Conservation (phyloP, 2,797 vertebrate species). For the Pseudopleuronectes americanus region DNA sequence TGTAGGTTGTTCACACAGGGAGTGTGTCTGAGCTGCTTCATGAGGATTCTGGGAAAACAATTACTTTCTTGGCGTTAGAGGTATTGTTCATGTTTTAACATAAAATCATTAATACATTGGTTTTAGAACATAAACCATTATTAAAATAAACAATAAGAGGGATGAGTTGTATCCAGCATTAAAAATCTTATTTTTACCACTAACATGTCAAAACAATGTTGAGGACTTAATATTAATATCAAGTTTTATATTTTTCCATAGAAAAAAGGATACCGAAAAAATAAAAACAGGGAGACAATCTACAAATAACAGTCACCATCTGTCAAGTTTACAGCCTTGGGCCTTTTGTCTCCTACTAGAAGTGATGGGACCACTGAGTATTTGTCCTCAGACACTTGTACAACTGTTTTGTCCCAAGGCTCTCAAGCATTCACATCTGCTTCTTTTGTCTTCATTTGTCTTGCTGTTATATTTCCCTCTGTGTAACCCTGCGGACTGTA, state of each 20-base stretch:
- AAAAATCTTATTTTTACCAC: too few species aligned
- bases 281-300: constrained; percentile 3
- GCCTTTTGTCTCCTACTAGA: constrained; percentile 17
- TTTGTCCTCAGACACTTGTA: constrained; percentile 51
- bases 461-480: constrained; percentile 35
- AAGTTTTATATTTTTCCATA: neutral
- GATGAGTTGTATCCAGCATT: too few species aligned
- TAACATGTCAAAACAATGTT: too few species aligned
- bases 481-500: constrained; percentile 35
- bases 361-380: constrained; percentile 24
- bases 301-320: constrained; percentile 46
- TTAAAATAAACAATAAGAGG: neutral
- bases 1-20: too few species aligned
- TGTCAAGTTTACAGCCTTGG: constrained; percentile 47
- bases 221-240: too few species aligned
- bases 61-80: neutral
- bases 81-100: neutral
- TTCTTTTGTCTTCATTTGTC: constrained; percentile 48
- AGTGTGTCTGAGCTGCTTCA: too few species aligned
- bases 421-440: constrained; percentile 33
- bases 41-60: too few species aligned
- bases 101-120: neutral
- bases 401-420: constrained; percentile 48
- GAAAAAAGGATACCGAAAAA: constrained; percentile 14
- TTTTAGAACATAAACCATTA: neutral